These are phyloP conservation scores for Dissostichus mawsoni DNA, from an alignment of 2,113 vertebrate species.

Conservation along the genomic window DNA sequence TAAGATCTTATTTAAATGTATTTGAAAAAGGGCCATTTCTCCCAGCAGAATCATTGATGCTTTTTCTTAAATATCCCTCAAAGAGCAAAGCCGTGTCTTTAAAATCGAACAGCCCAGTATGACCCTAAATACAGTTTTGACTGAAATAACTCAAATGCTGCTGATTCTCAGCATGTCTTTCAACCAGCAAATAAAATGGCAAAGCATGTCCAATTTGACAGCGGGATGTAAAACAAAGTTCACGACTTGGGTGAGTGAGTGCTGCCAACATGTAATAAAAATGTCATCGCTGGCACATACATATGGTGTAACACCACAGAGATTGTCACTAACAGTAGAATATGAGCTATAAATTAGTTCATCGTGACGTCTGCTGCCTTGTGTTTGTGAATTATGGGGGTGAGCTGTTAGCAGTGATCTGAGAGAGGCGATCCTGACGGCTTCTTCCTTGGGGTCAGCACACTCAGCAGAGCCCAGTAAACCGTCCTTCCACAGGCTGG, in stretches of 20 bases:
- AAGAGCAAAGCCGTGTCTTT: background rate
- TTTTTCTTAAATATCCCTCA: background rate
- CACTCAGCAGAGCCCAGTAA: constrained; percentile 53
- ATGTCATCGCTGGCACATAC: constrained; percentile 14
- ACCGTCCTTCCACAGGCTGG: constrained; percentile 32
- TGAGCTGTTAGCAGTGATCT: constrained; percentile 32
- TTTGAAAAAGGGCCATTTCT: no score
- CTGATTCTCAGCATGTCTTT: background rate
- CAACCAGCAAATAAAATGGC: background rate
- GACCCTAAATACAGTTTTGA: background rate
- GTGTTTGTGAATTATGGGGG: constrained; percentile 40
- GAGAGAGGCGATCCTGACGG: constrained; percentile 22
- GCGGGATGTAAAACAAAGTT: constrained; percentile 13
- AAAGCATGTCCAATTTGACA: background rate
- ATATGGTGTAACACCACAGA: constrained; percentile 10
- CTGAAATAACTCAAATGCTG: background rate
- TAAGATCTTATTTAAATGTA: background rate
- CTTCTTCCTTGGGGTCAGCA: constrained; percentile 33
- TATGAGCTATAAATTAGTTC: constrained; percentile 39
- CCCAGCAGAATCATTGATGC: background rate
- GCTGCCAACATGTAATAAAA: constrained; percentile 41
- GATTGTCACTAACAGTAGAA: constrained; percentile 22
- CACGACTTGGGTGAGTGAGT: constrained; percentile 18
- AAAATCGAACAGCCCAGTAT: background rate
- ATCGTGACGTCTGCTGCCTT: constrained; percentile 14